phyloP scores from a whole-genome alignment of 2,113 vertebrate genomes.

The Ursus arctos region DNA sequence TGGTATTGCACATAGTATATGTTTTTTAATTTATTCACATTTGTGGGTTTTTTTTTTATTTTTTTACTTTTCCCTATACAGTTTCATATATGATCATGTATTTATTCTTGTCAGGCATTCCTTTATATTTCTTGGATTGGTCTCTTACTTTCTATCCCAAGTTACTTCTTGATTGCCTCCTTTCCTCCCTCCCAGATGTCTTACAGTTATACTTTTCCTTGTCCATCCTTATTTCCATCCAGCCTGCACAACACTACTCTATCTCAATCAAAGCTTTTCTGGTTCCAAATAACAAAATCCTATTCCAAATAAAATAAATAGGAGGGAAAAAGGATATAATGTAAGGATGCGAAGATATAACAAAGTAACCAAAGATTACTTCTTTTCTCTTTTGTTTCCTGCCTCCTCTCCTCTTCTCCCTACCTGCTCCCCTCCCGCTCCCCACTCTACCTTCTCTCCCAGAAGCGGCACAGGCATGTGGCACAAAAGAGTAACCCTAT shows the following conservation, averaged over 20 bases:
- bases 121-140: background rate
- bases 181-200: background rate
- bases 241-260: background rate
- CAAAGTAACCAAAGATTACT: background rate
- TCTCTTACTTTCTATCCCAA: background rate
- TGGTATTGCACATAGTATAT: background rate
- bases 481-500: background rate
- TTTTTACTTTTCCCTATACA: background rate
- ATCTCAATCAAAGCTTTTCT: background rate
- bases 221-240: background rate
- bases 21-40: background rate
- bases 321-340: background rate
- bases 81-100: background rate
- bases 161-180: background rate
- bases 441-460: background rate
- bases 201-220: background rate
- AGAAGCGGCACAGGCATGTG: background rate
- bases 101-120: background rate
- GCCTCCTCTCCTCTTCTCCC: background rate
- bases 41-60: background rate
- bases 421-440: fast-evolving
- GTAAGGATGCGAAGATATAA: background rate
- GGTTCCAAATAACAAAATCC: background rate
- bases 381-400: background rate
- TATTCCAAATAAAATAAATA: background rate